Base-by-base conservation (phyloP, 30 jellyfish, hydroid and myxozoan genomes). In the Mastigias papua region DNA sequence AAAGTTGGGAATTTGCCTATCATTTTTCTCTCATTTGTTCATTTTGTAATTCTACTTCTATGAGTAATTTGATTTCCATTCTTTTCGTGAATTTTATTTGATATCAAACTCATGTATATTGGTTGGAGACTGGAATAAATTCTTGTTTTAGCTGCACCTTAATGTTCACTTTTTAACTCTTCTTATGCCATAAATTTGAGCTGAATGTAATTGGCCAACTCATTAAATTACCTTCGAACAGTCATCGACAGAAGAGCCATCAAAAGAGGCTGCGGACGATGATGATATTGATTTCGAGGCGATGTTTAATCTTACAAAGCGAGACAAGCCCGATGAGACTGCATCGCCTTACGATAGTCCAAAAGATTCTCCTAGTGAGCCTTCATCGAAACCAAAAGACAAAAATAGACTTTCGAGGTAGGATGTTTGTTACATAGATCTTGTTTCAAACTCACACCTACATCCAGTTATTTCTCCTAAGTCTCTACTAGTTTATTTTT, bases 251-350 rank as follows among this genome's bases (percentile, higher is more conserved):
- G 66, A 58, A 22, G 69, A 58, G 0, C 4, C 78, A 19, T 34
- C 65, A 11, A 78, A 78, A 20, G 32, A 73, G 50, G 30, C 88
- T 0, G 74, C 34, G 30, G 88, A 78, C 31, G 88, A 78, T 54
- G 88, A 72, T 57, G 88, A 78, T 78, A 78, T 78, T 21, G 88
- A 78, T 13, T 78, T 78, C 35, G 88, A 78, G 34, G 88, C 88
- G 28, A 78, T 78, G 88, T 78, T 78, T 57, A 61, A 61, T 50
- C 37, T 78, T 15, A 78, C 88, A 60, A 78, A 78, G 57, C 62
- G 78, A 51, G 88, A 31, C 30, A 6, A 72, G 17, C 33, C 46
- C 2, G 26, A 30, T 57, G 88, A 78, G 42, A 54, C 67, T 5
- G 77, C 75, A 32, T 35, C 30, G 15, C 37, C 69, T 16, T n/a